These are phyloP conservation scores for Leptocoma aspasia DNA, from an alignment of 2,113 vertebrate genomes.

Conservation along the genomic window DNA sequence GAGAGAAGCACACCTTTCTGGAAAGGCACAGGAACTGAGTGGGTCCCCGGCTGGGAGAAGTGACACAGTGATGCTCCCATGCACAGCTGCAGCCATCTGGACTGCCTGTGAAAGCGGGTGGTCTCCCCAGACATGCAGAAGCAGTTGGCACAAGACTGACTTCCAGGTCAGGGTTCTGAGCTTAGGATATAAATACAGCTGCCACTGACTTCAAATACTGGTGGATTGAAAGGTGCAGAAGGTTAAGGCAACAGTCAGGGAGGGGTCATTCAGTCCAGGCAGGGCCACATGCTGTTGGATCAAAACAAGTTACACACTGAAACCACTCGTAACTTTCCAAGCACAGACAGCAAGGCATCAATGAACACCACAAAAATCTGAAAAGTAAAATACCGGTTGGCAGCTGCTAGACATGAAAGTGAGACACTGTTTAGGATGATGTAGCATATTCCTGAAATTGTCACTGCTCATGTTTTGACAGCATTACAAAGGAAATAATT, in stretches of 20 bases:
- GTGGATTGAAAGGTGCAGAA: background rate
- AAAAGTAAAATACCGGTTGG: background rate
- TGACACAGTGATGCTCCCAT: background rate
- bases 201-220: background rate
- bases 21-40: background rate
- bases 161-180: background rate
- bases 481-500: constrained; percentile 48
- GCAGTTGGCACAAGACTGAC: background rate
- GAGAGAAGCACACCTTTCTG: background rate
- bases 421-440: background rate
- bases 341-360: background rate
- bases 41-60: background rate
- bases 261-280: background rate
- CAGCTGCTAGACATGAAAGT: constrained; percentile 1
- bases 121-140: background rate
- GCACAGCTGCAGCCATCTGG: background rate
- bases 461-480: constrained; percentile 29
- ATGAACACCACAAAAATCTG: background rate
- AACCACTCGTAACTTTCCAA: background rate
- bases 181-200: background rate
- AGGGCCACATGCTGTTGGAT: background rate
- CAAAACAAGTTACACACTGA: background rate
- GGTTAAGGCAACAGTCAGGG: background rate
- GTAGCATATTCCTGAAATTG: constrained; percentile 13
- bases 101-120: background rate